Conservation (phyloP, 2,888 invertebrate species). For the Lasioglossum zephyrum region DNA sequence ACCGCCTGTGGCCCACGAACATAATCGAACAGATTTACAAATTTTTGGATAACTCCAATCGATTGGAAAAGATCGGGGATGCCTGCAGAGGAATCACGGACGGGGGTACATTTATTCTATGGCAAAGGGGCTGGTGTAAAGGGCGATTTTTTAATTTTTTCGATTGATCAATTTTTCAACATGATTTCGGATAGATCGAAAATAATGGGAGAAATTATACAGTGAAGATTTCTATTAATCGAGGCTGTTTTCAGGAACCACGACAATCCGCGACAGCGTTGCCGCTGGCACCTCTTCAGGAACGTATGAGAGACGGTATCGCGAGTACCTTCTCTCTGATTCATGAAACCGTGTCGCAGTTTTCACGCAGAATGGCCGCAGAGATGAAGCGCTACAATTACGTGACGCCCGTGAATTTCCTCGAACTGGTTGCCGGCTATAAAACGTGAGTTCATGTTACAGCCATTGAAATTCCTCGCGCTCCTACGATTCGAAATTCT, state of each 20-base stretch:
- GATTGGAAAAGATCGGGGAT: neutral
- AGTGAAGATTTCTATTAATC: neutral
- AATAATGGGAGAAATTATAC: neutral
- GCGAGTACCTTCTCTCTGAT: conserved; percentile 92
- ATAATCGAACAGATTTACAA: neutral
- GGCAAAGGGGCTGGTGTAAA: neutral
- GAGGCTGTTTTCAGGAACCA: conserved; percentile 72
- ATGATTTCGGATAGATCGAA: neutral
- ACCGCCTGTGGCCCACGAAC: neutral
- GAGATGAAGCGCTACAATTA: conserved; percentile 94
- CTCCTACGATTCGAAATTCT: neutral
- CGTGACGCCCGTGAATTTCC: conserved; percentile 95
- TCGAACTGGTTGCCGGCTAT: conserved; percentile 93
- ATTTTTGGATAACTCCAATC: neutral
- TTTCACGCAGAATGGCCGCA: conserved; percentile 89
- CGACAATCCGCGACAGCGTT: conserved; percentile 65
- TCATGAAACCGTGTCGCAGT: conserved; percentile 92
- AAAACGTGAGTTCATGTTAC: conserved; percentile 87
- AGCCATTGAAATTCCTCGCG: conserved; percentile 17
- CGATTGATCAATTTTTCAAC: neutral
- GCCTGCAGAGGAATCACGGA: neutral
- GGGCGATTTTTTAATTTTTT: too few relatives aligned
- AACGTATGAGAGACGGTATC: conserved; percentile 87
- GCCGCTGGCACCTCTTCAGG: conserved; percentile 84
- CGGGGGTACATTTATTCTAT: too few relatives aligned